Conservation (phyloP, 2,888 invertebrate species). For the Ashinkailepas kermadecensis region DNA sequence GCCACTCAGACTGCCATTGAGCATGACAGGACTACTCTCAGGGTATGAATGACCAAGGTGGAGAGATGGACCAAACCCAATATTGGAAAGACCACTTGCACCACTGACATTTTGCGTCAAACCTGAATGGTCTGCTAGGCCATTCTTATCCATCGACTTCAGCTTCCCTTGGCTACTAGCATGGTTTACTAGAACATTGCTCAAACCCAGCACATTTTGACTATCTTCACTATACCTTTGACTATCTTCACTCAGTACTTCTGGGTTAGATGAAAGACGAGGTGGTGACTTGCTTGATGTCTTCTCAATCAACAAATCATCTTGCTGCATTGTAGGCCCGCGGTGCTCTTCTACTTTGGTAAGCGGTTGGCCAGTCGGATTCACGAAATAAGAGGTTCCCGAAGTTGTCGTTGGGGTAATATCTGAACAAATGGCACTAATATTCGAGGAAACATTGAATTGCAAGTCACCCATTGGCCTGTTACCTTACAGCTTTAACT, state of each 20-base stretch:
- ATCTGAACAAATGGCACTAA: slow-evolving; percentile 1
- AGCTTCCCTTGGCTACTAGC: neutral
- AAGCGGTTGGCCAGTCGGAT: neutral
- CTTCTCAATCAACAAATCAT: neutral
- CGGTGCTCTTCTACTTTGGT: neutral
- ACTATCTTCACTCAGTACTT: neutral
- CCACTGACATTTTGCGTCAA: neutral
- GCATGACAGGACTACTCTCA: neutral
- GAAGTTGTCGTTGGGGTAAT: neutral
- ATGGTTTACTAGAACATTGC: neutral
- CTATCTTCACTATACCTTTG: slow-evolving; percentile 6
- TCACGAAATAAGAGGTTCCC: neutral
- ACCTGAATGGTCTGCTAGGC: neutral
- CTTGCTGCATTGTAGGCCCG: neutral
- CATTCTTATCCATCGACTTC: neutral
- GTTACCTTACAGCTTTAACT: too few species aligned
- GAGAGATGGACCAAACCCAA: neutral
- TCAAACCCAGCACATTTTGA: neutral
- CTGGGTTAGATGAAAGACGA: neutral
- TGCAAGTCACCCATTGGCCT: slow-evolving; percentile 15
- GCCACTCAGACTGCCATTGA: neutral
- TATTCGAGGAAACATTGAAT: neutral
- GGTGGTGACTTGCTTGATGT: neutral
- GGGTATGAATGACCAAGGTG: neutral
- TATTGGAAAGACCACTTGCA: neutral